Evolutionary conservation across 2,888 invertebrate genomes (phyloP).

Genomic region (Troides helena): DNA sequence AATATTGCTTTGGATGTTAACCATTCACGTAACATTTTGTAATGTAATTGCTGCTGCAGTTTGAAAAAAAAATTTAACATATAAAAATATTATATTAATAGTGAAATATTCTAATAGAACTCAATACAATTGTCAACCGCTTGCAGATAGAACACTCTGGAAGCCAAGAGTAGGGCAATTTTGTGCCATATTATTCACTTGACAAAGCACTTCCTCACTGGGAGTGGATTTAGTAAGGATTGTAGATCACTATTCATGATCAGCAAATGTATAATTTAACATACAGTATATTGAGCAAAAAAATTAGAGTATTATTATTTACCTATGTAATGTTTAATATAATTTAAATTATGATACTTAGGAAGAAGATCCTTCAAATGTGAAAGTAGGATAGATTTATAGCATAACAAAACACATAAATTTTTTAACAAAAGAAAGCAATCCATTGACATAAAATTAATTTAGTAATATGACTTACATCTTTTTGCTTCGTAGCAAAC

Average conservation of each 20-base stretch:
- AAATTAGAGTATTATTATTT: neutral
- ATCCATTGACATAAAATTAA: neutral
- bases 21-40: too few species aligned
- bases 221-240: slow-evolving; percentile 32
- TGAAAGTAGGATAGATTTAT: too few species aligned
- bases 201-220: slow-evolving; percentile 56
- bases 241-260: slow-evolving; percentile 5
- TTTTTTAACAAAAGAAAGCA: neutral
- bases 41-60: too few species aligned
- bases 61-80: too few species aligned
- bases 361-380: too few species aligned
- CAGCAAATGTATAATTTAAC: neutral
- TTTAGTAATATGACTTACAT: slow-evolving; percentile 66
- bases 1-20: too few species aligned
- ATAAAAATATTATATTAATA: neutral
- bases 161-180: slow-evolving; percentile 44
- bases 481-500: slow-evolving; percentile 87
- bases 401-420: neutral
- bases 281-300: neutral
- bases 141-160: slow-evolving; percentile 29
- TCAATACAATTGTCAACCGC: neutral
- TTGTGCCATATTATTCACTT: slow-evolving; percentile 59
- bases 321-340: too few species aligned
- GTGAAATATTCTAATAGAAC: neutral
- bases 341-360: too few species aligned